Base-by-base conservation (phyloP, 2,888 invertebrate genomes). In the Frankliniella intonsa region DNA sequence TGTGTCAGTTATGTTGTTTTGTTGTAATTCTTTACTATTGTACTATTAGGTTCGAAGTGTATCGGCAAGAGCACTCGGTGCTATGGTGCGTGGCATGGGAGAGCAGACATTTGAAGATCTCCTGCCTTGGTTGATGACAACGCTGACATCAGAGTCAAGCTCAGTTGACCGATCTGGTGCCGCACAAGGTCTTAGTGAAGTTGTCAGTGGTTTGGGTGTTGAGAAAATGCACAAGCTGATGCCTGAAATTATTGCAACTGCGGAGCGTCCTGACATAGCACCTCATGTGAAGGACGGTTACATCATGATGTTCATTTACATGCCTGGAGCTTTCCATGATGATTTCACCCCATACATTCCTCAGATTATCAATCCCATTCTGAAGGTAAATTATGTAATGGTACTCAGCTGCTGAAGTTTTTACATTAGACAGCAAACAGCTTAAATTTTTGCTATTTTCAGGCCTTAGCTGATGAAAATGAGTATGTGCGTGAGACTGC, bases 221-320 rank as follows among this genome's bases (percentile, higher is more conserved):
- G 96, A 96, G 86, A 98, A 98, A 88, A 91, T 99, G 84, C 95
- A 97, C 87, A 95, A 95, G 88, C 92, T 99, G 82, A 99, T 99
- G 98, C 98, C 98, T 90, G 96, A 98, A 87, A 97, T 98, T 84
- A 97, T 98, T 85, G 92, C 94, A 81, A 98, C 97, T 0, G 97
- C 98, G 0, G 97, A 97, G 87, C 92, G 97, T 83, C 93, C 94
- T 0, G 97, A 97, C 88, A 96, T 97, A 86, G 96, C 97, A 10
- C 96, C 99, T 0, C 97, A 98, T 88, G 98, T 99, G 2, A 96
- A 99, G 87, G 99, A 99, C 89, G 99, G 99, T 80, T 99, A 99
- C 90, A 98, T 99, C 84, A 98, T 99, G 97, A 97, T 99, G 97
- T 99, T 98, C 88, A 99, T 99, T 87, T 99, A 99, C 89, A 95